Conservation (phyloP, 2,113 vertebrate species). For the Egretta garzetta region DNA sequence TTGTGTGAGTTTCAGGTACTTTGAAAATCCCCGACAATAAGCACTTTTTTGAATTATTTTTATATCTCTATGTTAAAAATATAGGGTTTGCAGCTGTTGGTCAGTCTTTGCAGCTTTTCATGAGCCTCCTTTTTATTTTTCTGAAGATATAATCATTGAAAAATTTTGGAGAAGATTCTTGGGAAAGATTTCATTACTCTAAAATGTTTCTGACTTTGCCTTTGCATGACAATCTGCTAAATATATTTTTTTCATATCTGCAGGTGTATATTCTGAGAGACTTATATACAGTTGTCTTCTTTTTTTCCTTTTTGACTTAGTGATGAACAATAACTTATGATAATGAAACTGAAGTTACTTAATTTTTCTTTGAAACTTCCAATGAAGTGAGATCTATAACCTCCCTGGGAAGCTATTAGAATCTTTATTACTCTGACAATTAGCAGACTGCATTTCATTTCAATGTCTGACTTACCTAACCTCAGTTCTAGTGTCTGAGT, state of each 20-base stretch:
- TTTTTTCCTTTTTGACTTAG: neutral
- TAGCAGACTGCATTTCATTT: neutral
- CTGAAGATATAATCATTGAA: neutral
- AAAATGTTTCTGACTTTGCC: neutral
- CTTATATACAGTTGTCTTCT: too few species aligned
- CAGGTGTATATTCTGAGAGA: neutral
- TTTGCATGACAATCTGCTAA: neutral
- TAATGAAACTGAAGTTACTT: neutral
- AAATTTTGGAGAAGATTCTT: neutral
- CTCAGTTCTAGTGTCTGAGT: neutral
- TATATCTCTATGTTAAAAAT: neutral
- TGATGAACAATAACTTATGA: neutral
- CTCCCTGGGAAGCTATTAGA: neutral
- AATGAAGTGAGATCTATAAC: neutral
- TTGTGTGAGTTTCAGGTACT: neutral
- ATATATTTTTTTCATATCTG: neutral
- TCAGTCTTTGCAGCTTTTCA: neutral
- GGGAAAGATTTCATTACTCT: neutral
- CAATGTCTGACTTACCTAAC: neutral
- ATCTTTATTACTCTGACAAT: neutral
- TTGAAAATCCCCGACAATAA: neutral
- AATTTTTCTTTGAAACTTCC: neutral
- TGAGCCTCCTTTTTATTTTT: neutral
- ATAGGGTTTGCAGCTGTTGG: rapidly evolving
- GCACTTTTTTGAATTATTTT: neutral